A percentile compares a stretch with the other conserved stretches of the same genome.
These are phyloP conservation scores for Crossaster papposus DNA, from an alignment of 53 echinoderm and acorn worm genomes.

Conservation along the genomic window DNA sequence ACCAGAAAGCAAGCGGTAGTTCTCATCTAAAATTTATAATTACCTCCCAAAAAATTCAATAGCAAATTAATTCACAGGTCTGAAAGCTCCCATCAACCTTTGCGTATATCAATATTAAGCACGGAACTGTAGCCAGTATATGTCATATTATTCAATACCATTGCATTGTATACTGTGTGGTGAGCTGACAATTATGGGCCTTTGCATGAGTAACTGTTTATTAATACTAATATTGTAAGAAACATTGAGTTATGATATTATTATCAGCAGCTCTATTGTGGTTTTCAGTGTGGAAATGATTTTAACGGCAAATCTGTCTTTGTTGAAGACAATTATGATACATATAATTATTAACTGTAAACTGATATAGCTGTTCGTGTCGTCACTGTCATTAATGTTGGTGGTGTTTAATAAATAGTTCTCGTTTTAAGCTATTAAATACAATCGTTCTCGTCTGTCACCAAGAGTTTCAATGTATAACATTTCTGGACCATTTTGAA, in stretches of 20 bases:
- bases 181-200: not conserved
- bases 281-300: not conserved
- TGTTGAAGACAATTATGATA: not conserved
- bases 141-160: not conserved
- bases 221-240: not conserved
- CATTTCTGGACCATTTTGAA: not conserved
- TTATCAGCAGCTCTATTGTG: not conserved
- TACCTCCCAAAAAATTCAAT: slow-evolving; percentile 1
- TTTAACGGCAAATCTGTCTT: not conserved
- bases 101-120: not conserved
- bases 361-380: not conserved
- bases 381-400: not conserved
- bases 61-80: not conserved
- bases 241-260: not conserved
- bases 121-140: not conserved
- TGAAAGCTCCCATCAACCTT: not conserved
- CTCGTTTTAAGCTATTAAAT: not conserved
- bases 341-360: not conserved
- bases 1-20: not conserved
- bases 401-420: not conserved
- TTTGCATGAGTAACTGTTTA: not conserved
- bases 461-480: not conserved
- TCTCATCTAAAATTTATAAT: not conserved
- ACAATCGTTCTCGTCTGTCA: not conserved
- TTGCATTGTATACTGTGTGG: not conserved